Conservation (phyloP, 2,888 invertebrate genomes). For the Automeris io region DNA sequence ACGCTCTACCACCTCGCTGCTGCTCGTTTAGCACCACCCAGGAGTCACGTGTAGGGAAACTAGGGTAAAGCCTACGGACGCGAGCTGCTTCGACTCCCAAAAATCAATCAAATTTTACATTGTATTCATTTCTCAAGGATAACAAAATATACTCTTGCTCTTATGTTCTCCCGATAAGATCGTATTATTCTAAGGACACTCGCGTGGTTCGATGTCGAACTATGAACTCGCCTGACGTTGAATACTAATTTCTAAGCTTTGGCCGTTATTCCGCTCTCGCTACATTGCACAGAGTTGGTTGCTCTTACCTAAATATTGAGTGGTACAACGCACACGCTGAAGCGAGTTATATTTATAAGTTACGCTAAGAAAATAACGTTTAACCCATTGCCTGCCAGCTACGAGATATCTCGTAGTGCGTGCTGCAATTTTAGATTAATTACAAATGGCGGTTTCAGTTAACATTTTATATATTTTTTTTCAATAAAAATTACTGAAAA, state of each 20-base stretch:
- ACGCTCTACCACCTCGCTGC: no score
- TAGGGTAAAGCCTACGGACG: no score
- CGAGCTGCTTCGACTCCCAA: no score
- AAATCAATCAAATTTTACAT: no score
- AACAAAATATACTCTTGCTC: not conserved
- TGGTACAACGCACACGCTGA: conserved; percentile 12
- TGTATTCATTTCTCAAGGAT: not conserved
- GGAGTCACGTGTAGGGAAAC: no score
- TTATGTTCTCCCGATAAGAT: conserved; percentile 6
- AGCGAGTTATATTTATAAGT: not conserved
- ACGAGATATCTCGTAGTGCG: no score
- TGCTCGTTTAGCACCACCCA: no score
- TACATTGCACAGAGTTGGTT: conserved; percentile 2
- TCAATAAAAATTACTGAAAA: no score
- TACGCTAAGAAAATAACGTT: not conserved
- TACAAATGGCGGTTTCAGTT: no score
- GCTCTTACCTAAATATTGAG: conserved; percentile 10
- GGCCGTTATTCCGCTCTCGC: conserved; percentile 14
- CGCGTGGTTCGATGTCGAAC: conserved; percentile 14
- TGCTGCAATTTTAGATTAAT: no score
- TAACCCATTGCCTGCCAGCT: no score
- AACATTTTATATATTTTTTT: no score
- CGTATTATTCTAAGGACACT: conserved; percentile 10
- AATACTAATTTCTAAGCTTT: conserved; percentile 42
- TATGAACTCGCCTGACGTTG: conserved; percentile 29